Base-by-base conservation (phyloP, 2,113 vertebrate genomes). In the Nesospiza acunhae region DNA sequence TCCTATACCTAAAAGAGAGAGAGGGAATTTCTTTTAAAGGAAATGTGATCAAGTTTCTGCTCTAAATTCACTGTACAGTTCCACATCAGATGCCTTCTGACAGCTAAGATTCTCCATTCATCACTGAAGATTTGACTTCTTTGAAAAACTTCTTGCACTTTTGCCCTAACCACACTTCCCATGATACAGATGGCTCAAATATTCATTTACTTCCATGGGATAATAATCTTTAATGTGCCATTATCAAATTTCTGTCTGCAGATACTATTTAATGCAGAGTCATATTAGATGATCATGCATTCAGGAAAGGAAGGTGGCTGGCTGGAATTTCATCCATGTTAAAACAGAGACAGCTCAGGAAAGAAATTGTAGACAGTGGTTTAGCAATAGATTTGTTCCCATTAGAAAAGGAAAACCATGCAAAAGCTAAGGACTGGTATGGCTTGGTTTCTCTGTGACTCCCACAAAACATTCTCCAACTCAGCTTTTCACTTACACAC, bases 301-400 rank as follows among this genome's bases (percentile, higher is more conserved):
- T 96, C 93, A 75, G 96, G 96, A 98, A 98, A 93, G 52, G 23
- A 56, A 81, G 20, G 56, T 7, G 3, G 50, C 76, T 47, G 28
- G 84, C 97, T 92, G 93, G 93, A 95, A 97, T 96, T 97, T 88
- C 95, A 95, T 63, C 95, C 94, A 46, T 6, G 58, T 60, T n/a
- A 39, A 88, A 80, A 42, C 88, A 88, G 49, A 77, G 64, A 52
- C 22, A 50, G 22, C 60, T 83, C 41, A 76, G 59, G 63, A 73
- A 41, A 94, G 68, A 92, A 70, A 67, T 7, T n/a, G 24, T 64
- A 42, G 46, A 39, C 22, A 9, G 8, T 33, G 78, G 70, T 64
- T 90, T 47, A 94, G 75, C 60, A 17, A 64, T 44, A 66, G 89
- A 94, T 91, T 87, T 80, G 73, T 84, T 95, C 92, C 90, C 53